Percentiles rank a stretch among this genome's conserved stretches.
phyloP scores from a whole-genome alignment of 2,113 vertebrate genomes.

The Siphamia tubifer region DNA sequence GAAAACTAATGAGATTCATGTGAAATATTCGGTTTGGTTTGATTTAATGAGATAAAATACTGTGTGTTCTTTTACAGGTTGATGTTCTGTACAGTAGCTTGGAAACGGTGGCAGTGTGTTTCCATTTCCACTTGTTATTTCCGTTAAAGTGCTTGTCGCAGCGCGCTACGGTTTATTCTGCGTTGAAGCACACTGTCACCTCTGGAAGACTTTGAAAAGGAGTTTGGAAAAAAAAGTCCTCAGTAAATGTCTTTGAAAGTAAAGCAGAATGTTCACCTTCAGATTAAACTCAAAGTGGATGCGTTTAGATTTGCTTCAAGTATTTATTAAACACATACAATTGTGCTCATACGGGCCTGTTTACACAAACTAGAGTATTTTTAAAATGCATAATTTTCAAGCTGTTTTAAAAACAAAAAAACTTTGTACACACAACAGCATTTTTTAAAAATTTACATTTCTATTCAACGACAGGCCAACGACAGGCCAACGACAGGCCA shows the following conservation, averaged over 20 bases:
- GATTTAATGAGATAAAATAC: slow-evolving; percentile 7
- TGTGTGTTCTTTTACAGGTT: neutral
- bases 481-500: too few relatives aligned
- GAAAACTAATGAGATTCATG: slow-evolving; percentile 27
- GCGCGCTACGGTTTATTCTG: neutral
- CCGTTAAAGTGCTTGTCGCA: neutral
- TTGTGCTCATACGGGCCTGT: too few relatives aligned
- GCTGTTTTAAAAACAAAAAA: too few relatives aligned
- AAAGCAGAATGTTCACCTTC: neutral
- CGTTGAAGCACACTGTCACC: neutral
- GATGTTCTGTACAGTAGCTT: neutral
- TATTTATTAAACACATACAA: too few relatives aligned
- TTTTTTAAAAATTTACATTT: too few relatives aligned
- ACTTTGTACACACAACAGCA: too few relatives aligned
- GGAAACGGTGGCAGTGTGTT: neutral
- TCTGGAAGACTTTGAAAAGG: neutral
- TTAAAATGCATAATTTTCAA: too few relatives aligned
- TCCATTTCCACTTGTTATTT: neutral
- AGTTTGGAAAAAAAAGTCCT: neutral
- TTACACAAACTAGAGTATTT: too few relatives aligned
- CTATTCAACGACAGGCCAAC: too few relatives aligned
- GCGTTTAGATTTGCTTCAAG: neutral
- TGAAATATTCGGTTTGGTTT: slow-evolving; percentile 23
- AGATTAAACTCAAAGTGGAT: slow-evolving; percentile 19
- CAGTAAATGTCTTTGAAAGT: neutral